Conservation (phyloP, 2,113 vertebrate genomes). For the Onychostoma macrolepis region DNA sequence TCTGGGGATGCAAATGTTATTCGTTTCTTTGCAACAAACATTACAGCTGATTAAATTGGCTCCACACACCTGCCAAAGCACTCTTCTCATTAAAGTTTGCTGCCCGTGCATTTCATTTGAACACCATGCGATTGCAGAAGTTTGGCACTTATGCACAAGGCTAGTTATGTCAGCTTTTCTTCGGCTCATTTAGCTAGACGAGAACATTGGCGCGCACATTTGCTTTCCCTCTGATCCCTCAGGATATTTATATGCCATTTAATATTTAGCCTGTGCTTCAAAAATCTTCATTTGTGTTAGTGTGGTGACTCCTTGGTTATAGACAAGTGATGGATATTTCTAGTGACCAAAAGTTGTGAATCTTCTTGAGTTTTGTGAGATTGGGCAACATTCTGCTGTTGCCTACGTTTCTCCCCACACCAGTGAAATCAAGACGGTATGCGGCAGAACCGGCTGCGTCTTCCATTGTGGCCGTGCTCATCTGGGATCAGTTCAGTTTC, state of each 20-base stretch:
- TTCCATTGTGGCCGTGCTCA: background rate
- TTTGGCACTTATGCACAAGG: background rate
- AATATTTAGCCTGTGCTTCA: background rate
- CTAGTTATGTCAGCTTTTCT: background rate
- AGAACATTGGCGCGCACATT: background rate
- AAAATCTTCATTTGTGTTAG: background rate
- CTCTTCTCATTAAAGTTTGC: slow-evolving; percentile 11
- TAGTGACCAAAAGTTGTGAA: background rate
- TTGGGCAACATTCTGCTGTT: background rate
- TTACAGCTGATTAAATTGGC: slow-evolving; percentile 32
- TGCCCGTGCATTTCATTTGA: slow-evolving; percentile 1
- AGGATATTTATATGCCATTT: background rate
- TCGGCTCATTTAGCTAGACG: background rate
- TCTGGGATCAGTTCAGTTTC: background rate
- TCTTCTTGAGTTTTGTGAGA: background rate
- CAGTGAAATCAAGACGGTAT: slow-evolving; percentile 13
- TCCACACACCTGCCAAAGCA: slow-evolving; percentile 19
- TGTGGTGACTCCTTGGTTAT: background rate
- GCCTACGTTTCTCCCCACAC: background rate
- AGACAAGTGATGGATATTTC: background rate
- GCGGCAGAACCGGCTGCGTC: slow-evolving; percentile 52
- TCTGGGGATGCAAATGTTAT: slow-evolving; percentile 5
- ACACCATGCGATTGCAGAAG: background rate
- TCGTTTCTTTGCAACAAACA: slow-evolving; percentile 20
- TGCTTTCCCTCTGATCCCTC: background rate